These are phyloP conservation scores for Mola mola DNA, from an alignment of 2,113 vertebrate genomes.

Conservation along the genomic window DNA sequence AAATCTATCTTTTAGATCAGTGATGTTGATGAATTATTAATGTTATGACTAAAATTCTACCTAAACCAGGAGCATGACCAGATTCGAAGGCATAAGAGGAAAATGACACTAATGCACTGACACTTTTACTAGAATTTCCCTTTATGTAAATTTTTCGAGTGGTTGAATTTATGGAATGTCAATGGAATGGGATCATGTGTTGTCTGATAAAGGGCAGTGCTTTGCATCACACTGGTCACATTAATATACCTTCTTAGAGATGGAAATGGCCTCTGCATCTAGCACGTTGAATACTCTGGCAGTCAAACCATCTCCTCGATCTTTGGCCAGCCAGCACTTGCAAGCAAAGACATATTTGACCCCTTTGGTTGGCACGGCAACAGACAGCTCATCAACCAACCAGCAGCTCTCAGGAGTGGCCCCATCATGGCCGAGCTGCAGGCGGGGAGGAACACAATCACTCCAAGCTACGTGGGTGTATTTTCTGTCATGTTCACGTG, in stretches of 20 bases:
- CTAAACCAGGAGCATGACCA: no score
- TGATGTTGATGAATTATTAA: no score
- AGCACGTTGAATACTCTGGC: constrained; percentile 89
- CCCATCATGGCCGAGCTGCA: constrained; percentile 93
- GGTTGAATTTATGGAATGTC: no score
- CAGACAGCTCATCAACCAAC: constrained; percentile 90
- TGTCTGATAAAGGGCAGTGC: no score
- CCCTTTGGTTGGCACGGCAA: constrained; percentile 92
- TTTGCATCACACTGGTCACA: not conserved
- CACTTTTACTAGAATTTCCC: no score
- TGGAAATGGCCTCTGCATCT: constrained; percentile 88
- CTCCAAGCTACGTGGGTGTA: constrained; percentile 14
- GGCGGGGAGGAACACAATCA: constrained; percentile 39
- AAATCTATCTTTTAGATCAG: no score
- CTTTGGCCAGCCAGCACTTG: constrained; percentile 97
- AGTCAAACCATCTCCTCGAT: constrained; percentile 92
- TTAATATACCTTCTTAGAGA: constrained; percentile 87
- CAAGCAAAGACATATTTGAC: constrained; percentile 90
- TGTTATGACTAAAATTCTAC: no score
- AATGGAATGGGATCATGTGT: no score
- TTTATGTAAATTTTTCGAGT: no score
- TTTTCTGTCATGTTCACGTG: constrained; percentile 9
- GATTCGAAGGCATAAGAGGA: no score
- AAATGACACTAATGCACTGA: no score
- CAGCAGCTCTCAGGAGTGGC: constrained; percentile 97